These are phyloP conservation scores for Acronicta leporina DNA, from an alignment of 2,888 invertebrate genomes.

Conservation along the genomic window DNA sequence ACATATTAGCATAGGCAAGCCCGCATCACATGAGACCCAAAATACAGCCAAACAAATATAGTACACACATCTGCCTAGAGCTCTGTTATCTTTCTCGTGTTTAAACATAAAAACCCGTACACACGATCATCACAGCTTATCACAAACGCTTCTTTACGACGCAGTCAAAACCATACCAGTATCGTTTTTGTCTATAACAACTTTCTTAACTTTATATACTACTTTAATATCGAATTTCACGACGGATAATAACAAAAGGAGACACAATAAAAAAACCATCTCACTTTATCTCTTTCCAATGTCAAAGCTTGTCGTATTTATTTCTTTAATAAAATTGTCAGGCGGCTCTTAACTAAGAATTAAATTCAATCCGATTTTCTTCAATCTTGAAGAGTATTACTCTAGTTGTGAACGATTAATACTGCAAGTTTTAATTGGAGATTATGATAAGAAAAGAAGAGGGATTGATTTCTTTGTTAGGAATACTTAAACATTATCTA, in stretches of 20 bases:
- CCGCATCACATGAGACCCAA: too few species aligned
- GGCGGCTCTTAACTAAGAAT: background rate
- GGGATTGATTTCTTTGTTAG: too few species aligned
- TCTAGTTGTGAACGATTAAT: too few species aligned
- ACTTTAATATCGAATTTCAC: slow-evolving; percentile 42
- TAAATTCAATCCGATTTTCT: slow-evolving; percentile 15
- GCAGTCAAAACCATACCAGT: slow-evolving; percentile 28
- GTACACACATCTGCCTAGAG: too few species aligned
- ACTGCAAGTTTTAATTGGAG: too few species aligned
- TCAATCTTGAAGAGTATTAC: background rate
- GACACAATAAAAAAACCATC: slow-evolving; percentile 29
- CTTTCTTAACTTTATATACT: slow-evolving; percentile 19
- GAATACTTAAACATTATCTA: too few species aligned
- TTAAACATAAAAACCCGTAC: background rate
- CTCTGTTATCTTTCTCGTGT: too few species aligned
- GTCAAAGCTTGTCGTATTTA: slow-evolving; percentile 14
- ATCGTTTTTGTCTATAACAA: slow-evolving; percentile 18
- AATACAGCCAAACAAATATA: too few species aligned
- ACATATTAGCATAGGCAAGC: too few species aligned
- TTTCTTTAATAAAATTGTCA: slow-evolving; percentile 9
- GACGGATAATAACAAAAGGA: slow-evolving; percentile 30
- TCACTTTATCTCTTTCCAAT: slow-evolving; percentile 40
- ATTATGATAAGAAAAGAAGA: too few species aligned
- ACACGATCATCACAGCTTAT: slow-evolving; percentile 8
- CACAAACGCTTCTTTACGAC: slow-evolving; percentile 29